phyloP scores from a whole-genome alignment of 2,797 vertebrate species.

The Rallus crepitans region DNA sequence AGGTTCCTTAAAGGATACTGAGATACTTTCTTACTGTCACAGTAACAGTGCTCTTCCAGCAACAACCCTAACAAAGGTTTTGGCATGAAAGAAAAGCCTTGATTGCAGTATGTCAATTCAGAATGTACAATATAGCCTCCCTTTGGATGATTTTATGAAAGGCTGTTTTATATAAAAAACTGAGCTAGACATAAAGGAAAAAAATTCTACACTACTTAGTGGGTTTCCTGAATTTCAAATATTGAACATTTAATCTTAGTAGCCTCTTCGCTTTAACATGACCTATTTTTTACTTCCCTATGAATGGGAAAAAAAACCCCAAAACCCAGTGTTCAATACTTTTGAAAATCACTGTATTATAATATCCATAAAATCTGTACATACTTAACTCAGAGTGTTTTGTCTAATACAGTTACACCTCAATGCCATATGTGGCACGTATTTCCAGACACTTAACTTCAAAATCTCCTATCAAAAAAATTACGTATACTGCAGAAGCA shows the following conservation, averaged over 20 bases:
- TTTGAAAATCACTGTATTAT: not conserved
- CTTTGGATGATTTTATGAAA: not conserved
- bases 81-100: not conserved
- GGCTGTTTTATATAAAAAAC: not conserved
- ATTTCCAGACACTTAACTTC: not conserved
- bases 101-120: not conserved
- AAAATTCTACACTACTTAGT: not conserved
- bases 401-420: not conserved
- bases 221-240: not conserved
- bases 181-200: not conserved
- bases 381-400: not conserved
- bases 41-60: not conserved
- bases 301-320: not conserved
- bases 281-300: constrained; percentile 15
- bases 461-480: not conserved
- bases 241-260: constrained; percentile 26
- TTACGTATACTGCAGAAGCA: not conserved
- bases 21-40: not conserved
- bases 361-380: not conserved
- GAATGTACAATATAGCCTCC: not conserved
- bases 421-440: not conserved
- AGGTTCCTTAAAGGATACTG: not conserved
- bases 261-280: not conserved
- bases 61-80: not conserved
- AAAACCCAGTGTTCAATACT: not conserved